Percentiles rank a stretch among this genome's conserved stretches.
phyloP scores from a whole-genome alignment of 1,140 invertebrate species.

The Atta colombica region DNA sequence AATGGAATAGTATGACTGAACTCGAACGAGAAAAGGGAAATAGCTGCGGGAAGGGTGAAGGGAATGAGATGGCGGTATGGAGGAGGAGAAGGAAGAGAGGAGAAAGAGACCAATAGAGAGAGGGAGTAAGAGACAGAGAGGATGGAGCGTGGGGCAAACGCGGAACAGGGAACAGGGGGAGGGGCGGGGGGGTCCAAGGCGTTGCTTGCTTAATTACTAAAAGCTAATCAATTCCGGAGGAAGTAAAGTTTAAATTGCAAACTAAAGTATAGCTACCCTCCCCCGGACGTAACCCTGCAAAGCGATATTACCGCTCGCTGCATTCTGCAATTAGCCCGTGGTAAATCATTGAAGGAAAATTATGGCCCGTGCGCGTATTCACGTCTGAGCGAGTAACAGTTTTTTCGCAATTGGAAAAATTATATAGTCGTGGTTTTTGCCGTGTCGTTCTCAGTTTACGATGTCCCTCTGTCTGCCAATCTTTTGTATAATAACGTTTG shows the following conservation, averaged over 20 bases:
- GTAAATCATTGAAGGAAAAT: constrained; percentile 87
- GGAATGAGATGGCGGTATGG: constrained; percentile 61
- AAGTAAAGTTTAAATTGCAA: constrained; percentile 88
- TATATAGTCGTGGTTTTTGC: neutral
- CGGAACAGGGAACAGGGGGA: constrained; percentile 28
- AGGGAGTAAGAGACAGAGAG: constrained; percentile 21
- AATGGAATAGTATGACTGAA: constrained; percentile 63
- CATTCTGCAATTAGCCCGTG: constrained; percentile 87
- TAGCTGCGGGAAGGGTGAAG: constrained; percentile 55
- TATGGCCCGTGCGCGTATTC: constrained; percentile 77
- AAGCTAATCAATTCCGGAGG: constrained; percentile 87
- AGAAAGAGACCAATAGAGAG: constrained; percentile 32
- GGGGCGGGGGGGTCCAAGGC: constrained; percentile 78
- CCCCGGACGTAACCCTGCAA: constrained; percentile 83
- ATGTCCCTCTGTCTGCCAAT: neutral
- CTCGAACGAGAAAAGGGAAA: constrained; percentile 61
- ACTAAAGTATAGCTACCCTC: constrained; percentile 86
- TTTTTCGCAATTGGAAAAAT: constrained; percentile 64
- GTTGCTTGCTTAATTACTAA: constrained; percentile 87
- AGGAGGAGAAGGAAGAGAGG: constrained; percentile 40
- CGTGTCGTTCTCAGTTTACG: neutral
- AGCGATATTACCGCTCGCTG: constrained; percentile 86
- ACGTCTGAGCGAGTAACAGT: constrained; percentile 47
- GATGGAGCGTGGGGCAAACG: constrained; percentile 26
- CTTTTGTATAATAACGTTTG: neutral